A percentile compares a stretch with the other conserved stretches of the same genome.
Conservation (phyloP, 2,888 invertebrate species). For the Cheiracanthium punctorium region DNA sequence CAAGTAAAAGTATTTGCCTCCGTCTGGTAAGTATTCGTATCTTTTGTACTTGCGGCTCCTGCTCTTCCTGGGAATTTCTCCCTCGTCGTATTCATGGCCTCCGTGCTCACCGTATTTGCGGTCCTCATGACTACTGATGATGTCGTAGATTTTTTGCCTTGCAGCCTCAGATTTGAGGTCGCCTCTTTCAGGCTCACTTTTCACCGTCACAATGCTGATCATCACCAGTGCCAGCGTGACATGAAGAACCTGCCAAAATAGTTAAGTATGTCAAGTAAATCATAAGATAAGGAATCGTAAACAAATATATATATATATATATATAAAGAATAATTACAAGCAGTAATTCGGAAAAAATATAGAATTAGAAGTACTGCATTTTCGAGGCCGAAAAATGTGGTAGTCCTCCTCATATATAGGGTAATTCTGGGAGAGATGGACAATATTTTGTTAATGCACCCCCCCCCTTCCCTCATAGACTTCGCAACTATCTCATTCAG, state of each 20-base stretch:
- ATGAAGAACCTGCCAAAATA: constrained; percentile 15
- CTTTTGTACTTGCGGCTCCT: constrained; percentile 20
- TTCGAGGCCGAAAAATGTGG: too few species aligned
- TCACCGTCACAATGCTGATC: neutral
- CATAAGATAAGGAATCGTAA: too few species aligned
- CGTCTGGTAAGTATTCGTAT: constrained; percentile 20
- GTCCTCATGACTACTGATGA: constrained; percentile 42
- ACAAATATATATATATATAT: too few species aligned
- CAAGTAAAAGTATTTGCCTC: neutral
- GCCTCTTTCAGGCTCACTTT: neutral
- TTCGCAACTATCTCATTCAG: too few species aligned
- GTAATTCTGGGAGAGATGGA: too few species aligned
- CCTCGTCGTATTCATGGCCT: constrained; percentile 59
- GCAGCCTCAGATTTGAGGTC: constrained; percentile 34
- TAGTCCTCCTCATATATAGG: too few species aligned
- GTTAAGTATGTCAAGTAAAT: too few species aligned
- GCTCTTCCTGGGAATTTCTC: constrained; percentile 21
- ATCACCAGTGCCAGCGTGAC: neutral
- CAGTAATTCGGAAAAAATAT: too few species aligned
- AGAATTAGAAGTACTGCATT: too few species aligned
- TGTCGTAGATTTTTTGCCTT: constrained; percentile 30
- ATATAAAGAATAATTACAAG: too few species aligned
- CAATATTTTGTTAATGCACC: too few species aligned
- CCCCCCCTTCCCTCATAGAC: too few species aligned
- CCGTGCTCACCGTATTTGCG: constrained; percentile 52